Base-by-base conservation (phyloP, 2,113 vertebrate genomes). In the Nycticryphes semicollaris region DNA sequence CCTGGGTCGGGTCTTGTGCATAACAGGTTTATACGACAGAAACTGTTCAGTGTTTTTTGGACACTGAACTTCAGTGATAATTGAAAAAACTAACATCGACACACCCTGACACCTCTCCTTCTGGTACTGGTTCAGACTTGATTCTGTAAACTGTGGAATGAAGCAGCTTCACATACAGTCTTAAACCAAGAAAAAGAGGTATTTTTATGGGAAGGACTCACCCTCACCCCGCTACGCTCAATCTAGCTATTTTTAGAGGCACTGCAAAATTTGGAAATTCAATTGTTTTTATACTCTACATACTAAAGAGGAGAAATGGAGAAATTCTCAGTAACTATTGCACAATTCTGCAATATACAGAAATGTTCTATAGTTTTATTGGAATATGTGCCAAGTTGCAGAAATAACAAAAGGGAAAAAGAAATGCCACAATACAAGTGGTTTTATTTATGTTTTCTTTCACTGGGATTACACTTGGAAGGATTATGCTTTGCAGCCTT, bases 381-480 rank as follows among this genome's bases (percentile, higher is more conserved):
- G 69, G 41, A 86, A 14, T 50, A 78, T 6, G 33, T 39, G 76
- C 86, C 73, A 92, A 95, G 35, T 48, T 92, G 57, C 79, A 96
- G 51, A 90, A 93, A 90, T 66, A 96, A 94, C 86, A 94, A 93
- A 93, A 90, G 77, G 69, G 79, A 25, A 45, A 89, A 90, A 93
- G 56, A 73, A 89, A 93, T 69, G 62, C n/a, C 86, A 92, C 60
- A 94, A 90, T 60, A 84, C 86, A 92, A 95, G 53, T 89, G 84
- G 87, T 89, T 95, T 93, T 95, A 93, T 95, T 94, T 96, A 95
- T 73, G 66, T 87, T 96, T 93, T 96, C 90, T 78, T 93, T 92
- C 92, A 87, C 74, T 96, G 89, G 91, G 91, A 91, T 96, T 96
- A 92, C 87, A 90, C 84, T 94, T 94, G 86, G 92, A 96, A 95